These are phyloP conservation scores for Oceanites oceanicus DNA, from an alignment of 2,113 vertebrate genomes.

Conservation along the genomic window DNA sequence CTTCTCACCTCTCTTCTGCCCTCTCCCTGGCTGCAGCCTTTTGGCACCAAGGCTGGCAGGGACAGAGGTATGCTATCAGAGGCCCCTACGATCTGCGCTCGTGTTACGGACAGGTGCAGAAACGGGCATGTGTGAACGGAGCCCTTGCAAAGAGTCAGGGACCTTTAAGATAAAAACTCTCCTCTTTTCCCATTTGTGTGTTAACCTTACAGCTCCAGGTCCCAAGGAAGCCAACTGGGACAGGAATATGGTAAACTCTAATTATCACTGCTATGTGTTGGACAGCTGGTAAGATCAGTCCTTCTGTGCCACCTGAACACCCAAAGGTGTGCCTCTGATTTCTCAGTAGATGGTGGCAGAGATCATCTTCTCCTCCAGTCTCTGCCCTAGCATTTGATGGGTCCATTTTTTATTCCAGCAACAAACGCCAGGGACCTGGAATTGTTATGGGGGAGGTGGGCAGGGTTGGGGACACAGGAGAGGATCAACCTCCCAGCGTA, in stretches of 20 bases:
- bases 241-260: neutral
- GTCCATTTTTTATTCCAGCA: neutral
- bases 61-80: neutral
- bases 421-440: neutral
- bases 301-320: neutral
- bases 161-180: neutral
- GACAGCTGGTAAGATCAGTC: neutral
- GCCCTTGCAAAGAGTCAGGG: neutral
- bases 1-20: neutral
- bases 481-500: neutral
- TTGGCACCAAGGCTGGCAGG: neutral
- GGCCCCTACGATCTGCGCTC: neutral
- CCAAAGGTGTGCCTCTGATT: neutral
- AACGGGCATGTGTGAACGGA: neutral
- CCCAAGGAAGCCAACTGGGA: neutral
- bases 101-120: accelerated
- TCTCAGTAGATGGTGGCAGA: neutral
- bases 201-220: neutral
- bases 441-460: neutral
- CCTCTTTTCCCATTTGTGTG: neutral
- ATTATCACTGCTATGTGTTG: neutral
- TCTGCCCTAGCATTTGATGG: neutral
- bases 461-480: neutral
- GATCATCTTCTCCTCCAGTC: neutral
- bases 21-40: neutral